Evolutionary conservation across 2,113 vertebrate species (phyloP).

Genomic region (Lagenorhynchus albirostris): DNA sequence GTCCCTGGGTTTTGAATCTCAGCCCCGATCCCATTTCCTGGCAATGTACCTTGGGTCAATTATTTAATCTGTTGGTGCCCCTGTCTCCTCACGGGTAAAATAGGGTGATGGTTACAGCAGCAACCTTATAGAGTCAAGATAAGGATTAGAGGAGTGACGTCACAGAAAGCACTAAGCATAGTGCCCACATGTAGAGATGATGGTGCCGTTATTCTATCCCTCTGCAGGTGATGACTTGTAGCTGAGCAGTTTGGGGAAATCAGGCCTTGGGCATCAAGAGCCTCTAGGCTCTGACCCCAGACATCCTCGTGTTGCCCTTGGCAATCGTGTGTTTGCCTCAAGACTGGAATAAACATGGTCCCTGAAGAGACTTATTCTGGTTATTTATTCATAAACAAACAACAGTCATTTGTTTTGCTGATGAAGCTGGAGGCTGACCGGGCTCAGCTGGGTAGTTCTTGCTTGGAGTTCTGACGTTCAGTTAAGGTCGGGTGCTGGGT

Average conservation of each 20-base stretch:
- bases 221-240: fast-evolving
- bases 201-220: fast-evolving
- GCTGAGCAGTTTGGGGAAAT: background rate
- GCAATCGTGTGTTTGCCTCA: background rate
- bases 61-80: background rate
- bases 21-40: background rate
- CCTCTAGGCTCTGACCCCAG: background rate
- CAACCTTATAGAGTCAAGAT: background rate
- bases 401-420: background rate
- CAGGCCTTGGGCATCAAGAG: background rate
- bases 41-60: background rate
- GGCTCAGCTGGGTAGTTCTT: background rate
- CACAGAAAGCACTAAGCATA: fast-evolving
- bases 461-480: fast-evolving
- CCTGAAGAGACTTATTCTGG: background rate
- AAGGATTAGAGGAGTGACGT: background rate
- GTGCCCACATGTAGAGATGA: fast-evolving
- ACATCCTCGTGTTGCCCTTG: background rate
- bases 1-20: background rate
- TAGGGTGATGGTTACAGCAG: background rate
- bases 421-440: background rate
- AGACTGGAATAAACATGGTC: background rate
- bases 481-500: background rate
- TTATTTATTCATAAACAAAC: background rate
- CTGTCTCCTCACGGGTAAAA: background rate